Evolutionary conservation across 2,797 vertebrate genomes (phyloP).

Genomic region (Prionace glauca): DNA sequence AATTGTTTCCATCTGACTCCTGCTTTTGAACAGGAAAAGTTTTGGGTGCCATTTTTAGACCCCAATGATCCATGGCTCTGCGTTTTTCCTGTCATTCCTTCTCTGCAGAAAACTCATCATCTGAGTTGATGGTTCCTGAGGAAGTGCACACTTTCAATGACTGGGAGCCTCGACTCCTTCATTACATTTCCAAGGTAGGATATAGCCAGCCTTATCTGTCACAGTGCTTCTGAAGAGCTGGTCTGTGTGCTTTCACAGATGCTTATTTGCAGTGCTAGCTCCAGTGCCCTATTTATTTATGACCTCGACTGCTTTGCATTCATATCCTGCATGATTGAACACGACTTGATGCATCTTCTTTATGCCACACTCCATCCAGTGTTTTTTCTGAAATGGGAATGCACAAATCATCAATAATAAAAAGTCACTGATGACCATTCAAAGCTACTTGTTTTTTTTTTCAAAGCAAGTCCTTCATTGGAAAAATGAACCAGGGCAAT

Average conservation of each 20-base stretch:
- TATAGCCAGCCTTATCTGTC: not conserved
- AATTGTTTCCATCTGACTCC: not conserved
- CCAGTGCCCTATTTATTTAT: not conserved
- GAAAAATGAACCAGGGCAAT: not conserved
- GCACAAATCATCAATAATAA: not conserved
- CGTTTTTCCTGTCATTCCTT: not conserved
- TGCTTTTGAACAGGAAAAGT: not conserved
- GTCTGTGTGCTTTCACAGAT: not conserved
- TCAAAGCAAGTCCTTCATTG: not conserved
- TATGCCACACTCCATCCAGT: not conserved
- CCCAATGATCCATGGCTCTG: not conserved
- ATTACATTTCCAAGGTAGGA: not conserved
- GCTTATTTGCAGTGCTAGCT: not conserved
- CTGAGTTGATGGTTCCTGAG: not conserved
- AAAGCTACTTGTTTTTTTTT: not conserved
- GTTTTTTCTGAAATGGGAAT: not conserved
- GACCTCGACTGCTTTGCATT: not conserved
- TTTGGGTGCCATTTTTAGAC: not conserved
- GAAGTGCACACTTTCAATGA: not conserved
- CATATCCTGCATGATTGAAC: not conserved
- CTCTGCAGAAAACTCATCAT: not conserved
- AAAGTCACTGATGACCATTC: not conserved
- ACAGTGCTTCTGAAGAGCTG: not conserved
- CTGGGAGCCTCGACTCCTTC: not conserved
- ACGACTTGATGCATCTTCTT: not conserved